These are phyloP conservation scores for Eurytoma californica DNA, from an alignment of 2,888 invertebrate species.

Conservation along the genomic window DNA sequence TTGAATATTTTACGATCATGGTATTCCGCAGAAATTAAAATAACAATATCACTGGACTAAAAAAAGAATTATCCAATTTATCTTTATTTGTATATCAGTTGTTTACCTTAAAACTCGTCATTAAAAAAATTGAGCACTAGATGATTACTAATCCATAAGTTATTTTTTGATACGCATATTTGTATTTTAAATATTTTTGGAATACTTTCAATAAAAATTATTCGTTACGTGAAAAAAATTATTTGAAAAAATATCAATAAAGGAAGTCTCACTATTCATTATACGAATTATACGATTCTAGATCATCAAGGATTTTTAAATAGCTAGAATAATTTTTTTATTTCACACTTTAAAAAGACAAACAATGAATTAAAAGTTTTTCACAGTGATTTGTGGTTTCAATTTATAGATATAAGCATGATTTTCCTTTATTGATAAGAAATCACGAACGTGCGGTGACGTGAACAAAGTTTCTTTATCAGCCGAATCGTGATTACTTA, in stretches of 20 bases:
- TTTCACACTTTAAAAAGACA: neutral
- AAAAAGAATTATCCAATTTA: neutral
- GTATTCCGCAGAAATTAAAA: too few relatives aligned
- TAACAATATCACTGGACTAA: too few relatives aligned
- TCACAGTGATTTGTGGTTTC: slow-evolving; percentile 6
- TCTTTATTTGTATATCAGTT: neutral
- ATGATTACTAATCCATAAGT: neutral
- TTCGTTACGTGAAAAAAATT: too few relatives aligned
- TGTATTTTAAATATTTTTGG: too few relatives aligned
- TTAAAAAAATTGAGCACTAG: neutral
- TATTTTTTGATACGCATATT: too few relatives aligned
- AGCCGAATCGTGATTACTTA: neutral
- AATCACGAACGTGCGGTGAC: slow-evolving; percentile 5
- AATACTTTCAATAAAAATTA: too few relatives aligned
- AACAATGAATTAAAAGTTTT: slow-evolving; percentile 21
- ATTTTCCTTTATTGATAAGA: slow-evolving; percentile 35
- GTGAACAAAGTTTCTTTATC: slow-evolving; percentile 25
- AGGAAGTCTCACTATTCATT: too few relatives aligned
- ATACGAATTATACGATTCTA: too few relatives aligned
- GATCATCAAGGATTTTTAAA: too few relatives aligned
- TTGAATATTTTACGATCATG: too few relatives aligned
- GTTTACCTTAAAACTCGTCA: neutral
- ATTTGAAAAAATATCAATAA: too few relatives aligned
- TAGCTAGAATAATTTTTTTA: too few relatives aligned
- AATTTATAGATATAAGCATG: neutral